These are phyloP conservation scores for Atlantisia rogersi DNA, from an alignment of 2,113 vertebrate species.

Conservation along the genomic window DNA sequence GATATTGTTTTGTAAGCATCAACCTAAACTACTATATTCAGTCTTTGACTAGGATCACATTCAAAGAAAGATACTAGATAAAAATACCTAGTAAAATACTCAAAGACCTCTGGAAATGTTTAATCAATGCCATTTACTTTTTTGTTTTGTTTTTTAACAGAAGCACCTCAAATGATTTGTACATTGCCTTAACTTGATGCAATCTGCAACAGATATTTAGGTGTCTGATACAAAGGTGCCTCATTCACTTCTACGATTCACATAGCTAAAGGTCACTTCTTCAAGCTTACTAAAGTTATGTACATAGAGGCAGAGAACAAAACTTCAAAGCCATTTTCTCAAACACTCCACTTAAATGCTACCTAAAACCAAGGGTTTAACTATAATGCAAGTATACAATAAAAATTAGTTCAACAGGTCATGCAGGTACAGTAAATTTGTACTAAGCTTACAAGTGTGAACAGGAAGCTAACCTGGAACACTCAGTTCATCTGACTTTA, in stretches of 20 bases:
- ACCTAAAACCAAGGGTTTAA: neutral
- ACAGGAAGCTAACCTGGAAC: neutral
- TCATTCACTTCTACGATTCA: neutral
- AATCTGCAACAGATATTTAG: neutral
- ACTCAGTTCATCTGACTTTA: neutral
- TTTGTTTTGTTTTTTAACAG: neutral
- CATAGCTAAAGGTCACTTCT: neutral
- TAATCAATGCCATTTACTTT: neutral
- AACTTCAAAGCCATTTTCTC: neutral
- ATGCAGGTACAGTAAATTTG: neutral
- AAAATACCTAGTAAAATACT: neutral
- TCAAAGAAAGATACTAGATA: neutral
- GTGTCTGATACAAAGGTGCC: neutral
- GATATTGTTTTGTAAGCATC: neutral
- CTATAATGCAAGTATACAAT: neutral
- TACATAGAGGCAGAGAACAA: too few relatives aligned
- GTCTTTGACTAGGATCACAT: neutral
- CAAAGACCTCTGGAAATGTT: neutral
- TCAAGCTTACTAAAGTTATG: neutral
- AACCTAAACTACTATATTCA: neutral
- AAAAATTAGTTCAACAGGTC: neutral
- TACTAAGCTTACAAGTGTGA: neutral
- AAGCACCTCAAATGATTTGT: neutral
- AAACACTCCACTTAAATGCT: neutral
- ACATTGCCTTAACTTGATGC: neutral